Evolutionary conservation across 2,888 invertebrate genomes (phyloP).

Genomic region (Syrphus vitripennis): DNA sequence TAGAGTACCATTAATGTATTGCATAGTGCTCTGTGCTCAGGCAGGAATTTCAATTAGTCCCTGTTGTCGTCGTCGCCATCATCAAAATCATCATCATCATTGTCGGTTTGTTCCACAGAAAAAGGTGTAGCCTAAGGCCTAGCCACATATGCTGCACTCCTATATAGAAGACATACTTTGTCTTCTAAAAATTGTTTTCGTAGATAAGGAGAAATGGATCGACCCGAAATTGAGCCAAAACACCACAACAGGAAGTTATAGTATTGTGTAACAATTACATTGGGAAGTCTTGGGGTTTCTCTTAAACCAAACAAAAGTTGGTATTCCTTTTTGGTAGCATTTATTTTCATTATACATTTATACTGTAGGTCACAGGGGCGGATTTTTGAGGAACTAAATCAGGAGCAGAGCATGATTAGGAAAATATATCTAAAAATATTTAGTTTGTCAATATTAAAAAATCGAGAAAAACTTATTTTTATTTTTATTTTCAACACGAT

Average conservation of each 20-base stretch:
- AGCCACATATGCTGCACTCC: constrained; percentile 42
- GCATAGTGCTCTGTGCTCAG: constrained; percentile 28
- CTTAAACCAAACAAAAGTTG: constrained; percentile 30
- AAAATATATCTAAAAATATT: too few relatives aligned
- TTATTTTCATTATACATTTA: not conserved
- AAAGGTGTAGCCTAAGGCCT: constrained; percentile 49
- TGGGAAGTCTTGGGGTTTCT: constrained; percentile 50
- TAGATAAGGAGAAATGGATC: constrained; percentile 27
- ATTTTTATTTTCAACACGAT: too few relatives aligned
- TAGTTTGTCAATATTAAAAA: too few relatives aligned
- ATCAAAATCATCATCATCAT: constrained; percentile 1
- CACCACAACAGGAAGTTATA: constrained; percentile 47
- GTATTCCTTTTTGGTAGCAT: not conserved
- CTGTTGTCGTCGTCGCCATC: constrained; percentile 21
- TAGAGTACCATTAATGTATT: constrained; percentile 25
- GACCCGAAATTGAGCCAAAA: constrained; percentile 36
- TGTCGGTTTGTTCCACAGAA: constrained; percentile 21
- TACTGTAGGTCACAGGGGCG: not conserved
- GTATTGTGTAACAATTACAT: not conserved
- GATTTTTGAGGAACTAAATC: not conserved
- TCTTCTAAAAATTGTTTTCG: constrained; percentile 10
- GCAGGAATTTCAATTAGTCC: constrained; percentile 56
- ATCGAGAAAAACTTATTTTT: too few relatives aligned
- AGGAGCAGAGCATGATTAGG: too few relatives aligned
- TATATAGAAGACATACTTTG: constrained; percentile 17